Conservation (phyloP, 92 coral and sea anemone species). For the Isaurus tuberculatus region DNA sequence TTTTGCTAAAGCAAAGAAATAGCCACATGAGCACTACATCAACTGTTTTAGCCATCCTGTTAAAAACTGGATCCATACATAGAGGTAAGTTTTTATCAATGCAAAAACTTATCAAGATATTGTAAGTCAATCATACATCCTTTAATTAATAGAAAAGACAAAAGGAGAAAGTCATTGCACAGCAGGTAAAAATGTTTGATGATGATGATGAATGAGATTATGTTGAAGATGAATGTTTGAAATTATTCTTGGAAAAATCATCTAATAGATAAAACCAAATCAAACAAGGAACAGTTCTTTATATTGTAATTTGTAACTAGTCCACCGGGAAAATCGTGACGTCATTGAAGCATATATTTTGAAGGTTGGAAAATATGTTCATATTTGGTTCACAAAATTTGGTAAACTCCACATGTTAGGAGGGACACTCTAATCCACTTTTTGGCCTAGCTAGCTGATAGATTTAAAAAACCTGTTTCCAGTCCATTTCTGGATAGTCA, state of each 20-base stretch:
- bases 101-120: not conserved
- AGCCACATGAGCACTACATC: constrained; percentile 73
- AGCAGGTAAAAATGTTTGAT: not conserved
- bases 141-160: not conserved
- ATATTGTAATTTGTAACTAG: not conserved
- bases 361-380: not conserved
- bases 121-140: not conserved
- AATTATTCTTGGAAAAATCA: not conserved
- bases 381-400: not conserved
- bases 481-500: constrained; percentile 2
- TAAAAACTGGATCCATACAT: constrained; percentile 67
- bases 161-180: not conserved
- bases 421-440: not conserved
- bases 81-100: constrained; percentile 62
- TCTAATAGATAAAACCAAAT: not conserved
- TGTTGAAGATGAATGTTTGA: not conserved
- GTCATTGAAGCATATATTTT: not conserved
- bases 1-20: constrained; percentile 76
- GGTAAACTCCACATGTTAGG: not conserved
- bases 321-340: not conserved
- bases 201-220: not conserved
- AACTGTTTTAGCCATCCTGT: constrained; percentile 49
- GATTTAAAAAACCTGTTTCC: not conserved
- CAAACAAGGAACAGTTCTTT: not conserved
- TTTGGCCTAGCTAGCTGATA: not conserved